phyloP scores from a whole-genome alignment of 2,888 invertebrate species.

The Drosophila robusta region DNA sequence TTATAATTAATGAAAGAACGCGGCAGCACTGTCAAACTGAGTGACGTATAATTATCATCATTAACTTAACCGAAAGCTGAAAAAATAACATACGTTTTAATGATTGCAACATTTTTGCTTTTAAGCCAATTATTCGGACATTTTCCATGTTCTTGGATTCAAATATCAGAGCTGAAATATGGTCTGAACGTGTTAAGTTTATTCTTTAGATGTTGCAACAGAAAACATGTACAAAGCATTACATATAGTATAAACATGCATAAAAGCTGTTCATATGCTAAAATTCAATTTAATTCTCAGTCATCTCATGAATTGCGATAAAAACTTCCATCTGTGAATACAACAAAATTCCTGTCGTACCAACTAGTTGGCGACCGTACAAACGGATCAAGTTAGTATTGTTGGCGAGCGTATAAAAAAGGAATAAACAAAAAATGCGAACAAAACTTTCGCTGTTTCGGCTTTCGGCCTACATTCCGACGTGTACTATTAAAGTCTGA shows the following conservation, averaged over 20 bases:
- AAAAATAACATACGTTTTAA: neutral
- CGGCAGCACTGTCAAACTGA: conserved; percentile 17
- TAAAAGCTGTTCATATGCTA: too few species aligned
- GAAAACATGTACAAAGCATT: too few species aligned
- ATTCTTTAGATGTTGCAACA: too few species aligned
- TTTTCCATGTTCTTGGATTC: too few species aligned
- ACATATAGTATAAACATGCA: too few species aligned
- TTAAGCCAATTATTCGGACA: too few species aligned
- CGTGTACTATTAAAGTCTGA: conserved; percentile 21
- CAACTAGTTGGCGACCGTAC: conserved; percentile 1
- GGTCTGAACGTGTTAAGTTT: too few species aligned
- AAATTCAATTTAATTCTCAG: neutral
- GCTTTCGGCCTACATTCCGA: conserved; percentile 6
- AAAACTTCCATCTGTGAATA: conserved; percentile 13
- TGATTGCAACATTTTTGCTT: neutral
- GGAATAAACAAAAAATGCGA: neutral
- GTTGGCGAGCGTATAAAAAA: neutral
- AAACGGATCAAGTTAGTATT: conserved; percentile 4
- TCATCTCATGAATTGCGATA: conserved; percentile 11
- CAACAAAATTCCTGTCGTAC: neutral
- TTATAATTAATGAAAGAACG: conserved; percentile 33
- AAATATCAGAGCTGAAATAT: too few species aligned
- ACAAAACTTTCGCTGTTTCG: conserved; percentile 14
- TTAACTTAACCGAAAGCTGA: conserved; percentile 1
- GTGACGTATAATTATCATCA: conserved; percentile 46